phyloP scores from a whole-genome alignment of 2,113 vertebrate genomes.

The Athene noctua region DNA sequence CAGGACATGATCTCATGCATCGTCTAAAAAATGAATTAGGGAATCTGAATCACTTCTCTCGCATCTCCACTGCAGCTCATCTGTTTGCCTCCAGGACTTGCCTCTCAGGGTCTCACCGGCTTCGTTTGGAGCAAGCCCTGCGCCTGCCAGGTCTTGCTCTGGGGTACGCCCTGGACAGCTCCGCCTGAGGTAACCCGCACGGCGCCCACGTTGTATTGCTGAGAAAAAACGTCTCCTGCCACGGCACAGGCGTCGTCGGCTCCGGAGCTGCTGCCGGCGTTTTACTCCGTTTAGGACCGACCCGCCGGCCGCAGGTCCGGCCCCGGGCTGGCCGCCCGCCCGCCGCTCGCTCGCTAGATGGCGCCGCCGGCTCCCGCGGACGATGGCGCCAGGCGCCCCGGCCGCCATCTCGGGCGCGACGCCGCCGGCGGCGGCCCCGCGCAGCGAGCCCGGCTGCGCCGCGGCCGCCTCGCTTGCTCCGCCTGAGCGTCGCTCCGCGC shows the following conservation, averaged over 20 bases:
- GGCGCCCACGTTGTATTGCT: neutral
- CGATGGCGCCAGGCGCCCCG: accelerated
- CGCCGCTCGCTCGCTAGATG: neutral
- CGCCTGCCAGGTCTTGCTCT: neutral
- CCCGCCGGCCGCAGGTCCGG: too few relatives aligned
- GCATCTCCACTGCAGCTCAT: too few relatives aligned
- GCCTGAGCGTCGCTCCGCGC: neutral
- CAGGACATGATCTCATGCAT: too few relatives aligned
- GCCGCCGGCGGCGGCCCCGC: accelerated
- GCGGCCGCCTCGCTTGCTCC: accelerated
- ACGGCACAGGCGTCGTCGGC: accelerated
- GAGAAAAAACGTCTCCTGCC: neutral
- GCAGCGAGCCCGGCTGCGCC: accelerated
- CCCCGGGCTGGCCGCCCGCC: accelerated
- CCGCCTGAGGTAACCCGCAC: too few relatives aligned
- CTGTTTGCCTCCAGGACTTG: neutral
- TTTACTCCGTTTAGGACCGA: neutral
- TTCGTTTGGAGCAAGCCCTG: accelerated
- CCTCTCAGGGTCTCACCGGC: accelerated
- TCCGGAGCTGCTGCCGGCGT: too few relatives aligned
- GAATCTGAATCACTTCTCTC: neutral
- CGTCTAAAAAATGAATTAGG: neutral
- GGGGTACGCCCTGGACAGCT: accelerated
- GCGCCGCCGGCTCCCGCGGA: neutral
- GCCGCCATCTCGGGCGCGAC: neutral